phyloP scores from a whole-genome alignment of 2,113 vertebrate genomes.

The Hippoglossus stenolepis region DNA sequence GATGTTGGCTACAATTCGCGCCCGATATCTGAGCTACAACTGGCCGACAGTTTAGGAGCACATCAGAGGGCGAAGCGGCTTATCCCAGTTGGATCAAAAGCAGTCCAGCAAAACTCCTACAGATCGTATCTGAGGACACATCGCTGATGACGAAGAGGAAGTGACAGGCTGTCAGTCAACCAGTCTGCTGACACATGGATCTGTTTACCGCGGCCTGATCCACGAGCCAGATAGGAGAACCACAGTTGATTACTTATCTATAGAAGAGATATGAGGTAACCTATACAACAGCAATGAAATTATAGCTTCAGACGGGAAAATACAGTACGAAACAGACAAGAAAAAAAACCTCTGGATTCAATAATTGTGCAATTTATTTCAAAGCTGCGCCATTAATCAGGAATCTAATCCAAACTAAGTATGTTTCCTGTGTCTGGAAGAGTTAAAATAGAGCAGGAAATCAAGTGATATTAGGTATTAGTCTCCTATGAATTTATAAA shows the following conservation, averaged over 20 bases:
- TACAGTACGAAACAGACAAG: conserved; percentile 9
- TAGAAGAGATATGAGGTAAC: conserved; percentile 57
- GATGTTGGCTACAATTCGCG: conserved; percentile 41
- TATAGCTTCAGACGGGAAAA: conserved; percentile 32
- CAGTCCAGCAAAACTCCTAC: conserved; percentile 39
- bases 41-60: conserved; percentile 46
- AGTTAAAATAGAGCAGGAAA: neutral
- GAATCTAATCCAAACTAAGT: conserved; percentile 7
- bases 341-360: neutral
- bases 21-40: conserved; percentile 37
- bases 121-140: conserved; percentile 77
- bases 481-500: neutral
- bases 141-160: conserved; percentile 70
- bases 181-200: conserved; percentile 76
- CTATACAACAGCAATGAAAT: conserved; percentile 34
- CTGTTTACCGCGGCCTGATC: conserved; percentile 75
- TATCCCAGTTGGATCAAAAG: conserved; percentile 72
- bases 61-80: conserved; percentile 49
- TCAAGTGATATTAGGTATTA: neutral
- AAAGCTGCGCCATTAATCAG: neutral
- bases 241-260: conserved; percentile 63
- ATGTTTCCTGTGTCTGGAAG: neutral
- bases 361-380: neutral
- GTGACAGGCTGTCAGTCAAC: conserved; percentile 83
- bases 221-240: conserved; percentile 66